Conservation (phyloP, 2,797 vertebrate genomes). For the Sylvia borin region DNA sequence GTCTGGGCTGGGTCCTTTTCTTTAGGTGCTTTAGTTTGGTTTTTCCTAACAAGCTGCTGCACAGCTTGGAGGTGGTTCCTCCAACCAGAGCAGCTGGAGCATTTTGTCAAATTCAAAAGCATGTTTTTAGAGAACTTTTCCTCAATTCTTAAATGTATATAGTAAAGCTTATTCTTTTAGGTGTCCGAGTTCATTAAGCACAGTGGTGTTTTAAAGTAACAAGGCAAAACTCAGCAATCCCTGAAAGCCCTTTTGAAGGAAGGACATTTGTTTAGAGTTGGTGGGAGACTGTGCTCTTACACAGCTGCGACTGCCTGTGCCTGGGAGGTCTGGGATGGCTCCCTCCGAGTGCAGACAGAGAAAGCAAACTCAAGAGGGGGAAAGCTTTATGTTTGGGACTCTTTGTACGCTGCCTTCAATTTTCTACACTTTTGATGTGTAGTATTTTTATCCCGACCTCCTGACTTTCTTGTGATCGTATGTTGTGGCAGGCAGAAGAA, state of each 20-base stretch:
- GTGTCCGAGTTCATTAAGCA: neutral
- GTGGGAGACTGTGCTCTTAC: neutral
- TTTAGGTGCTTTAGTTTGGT: neutral
- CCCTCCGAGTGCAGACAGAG: neutral
- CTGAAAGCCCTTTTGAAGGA: neutral
- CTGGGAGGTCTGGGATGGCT: neutral
- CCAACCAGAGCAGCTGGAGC: neutral
- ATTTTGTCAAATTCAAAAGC: neutral
- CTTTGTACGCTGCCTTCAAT: neutral
- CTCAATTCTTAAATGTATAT: neutral
- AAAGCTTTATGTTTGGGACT: neutral
- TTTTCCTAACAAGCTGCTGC: neutral
- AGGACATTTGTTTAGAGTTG: neutral
- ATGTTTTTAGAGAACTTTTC: neutral
- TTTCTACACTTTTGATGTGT: neutral
- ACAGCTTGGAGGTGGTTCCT: neutral
- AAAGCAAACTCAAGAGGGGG: neutral
- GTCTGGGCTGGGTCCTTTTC: neutral
- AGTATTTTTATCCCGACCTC: neutral
- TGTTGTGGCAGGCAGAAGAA: neutral
- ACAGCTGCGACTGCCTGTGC: neutral
- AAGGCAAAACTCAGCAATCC: neutral
- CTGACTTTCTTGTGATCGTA: neutral
- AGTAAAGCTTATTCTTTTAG: neutral
- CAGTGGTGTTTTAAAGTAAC: neutral